Evolutionary conservation across 2,113 vertebrate genomes (phyloP).

Genomic region (Haliaeetus leucogaster): DNA sequence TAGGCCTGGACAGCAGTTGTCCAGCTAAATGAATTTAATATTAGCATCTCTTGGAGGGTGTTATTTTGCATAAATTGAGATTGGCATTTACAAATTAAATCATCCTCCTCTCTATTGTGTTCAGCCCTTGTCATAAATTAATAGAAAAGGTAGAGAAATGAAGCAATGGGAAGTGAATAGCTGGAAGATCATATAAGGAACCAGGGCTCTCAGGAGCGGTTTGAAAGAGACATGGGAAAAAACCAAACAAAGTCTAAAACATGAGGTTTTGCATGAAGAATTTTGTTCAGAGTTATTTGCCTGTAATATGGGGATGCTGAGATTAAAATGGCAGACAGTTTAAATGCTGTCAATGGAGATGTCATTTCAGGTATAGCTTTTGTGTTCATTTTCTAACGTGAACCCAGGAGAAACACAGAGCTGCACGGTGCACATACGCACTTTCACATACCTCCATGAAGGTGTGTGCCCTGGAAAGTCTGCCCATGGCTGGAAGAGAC

Average conservation of each 20-base stretch:
- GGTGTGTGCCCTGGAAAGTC: background rate
- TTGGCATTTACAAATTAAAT: background rate
- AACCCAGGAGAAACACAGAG: background rate
- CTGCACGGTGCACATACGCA: fast-evolving
- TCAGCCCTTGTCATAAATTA: background rate
- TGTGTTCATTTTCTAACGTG: background rate
- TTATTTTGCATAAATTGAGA: background rate
- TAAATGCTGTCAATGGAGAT: background rate
- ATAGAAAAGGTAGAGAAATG: background rate
- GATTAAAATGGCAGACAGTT: background rate
- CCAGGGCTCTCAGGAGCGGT: background rate
- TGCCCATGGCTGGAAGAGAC: background rate
- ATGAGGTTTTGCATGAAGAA: background rate
- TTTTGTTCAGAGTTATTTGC: background rate
- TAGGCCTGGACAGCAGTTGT: background rate
- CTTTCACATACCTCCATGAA: background rate
- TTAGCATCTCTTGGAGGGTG: background rate
- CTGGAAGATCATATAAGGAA: background rate
- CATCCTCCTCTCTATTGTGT: background rate
- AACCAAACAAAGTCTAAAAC: background rate
- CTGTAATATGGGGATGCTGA: background rate
- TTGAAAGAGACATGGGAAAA: background rate
- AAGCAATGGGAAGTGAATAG: background rate
- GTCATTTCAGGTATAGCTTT: background rate
- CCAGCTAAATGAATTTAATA: background rate